Evolutionary conservation across 2,797 vertebrate genomes (phyloP).

Genomic region (Calcarius lapponicus): DNA sequence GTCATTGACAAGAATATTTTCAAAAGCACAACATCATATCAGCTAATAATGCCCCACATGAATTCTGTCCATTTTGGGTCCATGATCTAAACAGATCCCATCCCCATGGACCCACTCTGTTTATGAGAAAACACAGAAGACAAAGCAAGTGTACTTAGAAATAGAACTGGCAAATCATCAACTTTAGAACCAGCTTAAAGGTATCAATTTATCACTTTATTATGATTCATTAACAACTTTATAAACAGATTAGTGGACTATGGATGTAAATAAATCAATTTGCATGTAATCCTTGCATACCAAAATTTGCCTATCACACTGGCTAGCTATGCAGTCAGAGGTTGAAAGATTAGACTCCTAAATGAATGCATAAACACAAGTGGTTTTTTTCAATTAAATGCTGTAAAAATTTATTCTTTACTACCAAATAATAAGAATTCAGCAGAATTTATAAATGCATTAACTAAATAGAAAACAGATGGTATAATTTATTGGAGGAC

Average conservation of each 20-base stretch:
- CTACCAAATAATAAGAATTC: conserved; percentile 10
- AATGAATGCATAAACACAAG: not conserved
- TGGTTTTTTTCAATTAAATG: conserved; percentile 7
- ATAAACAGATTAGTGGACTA: not conserved
- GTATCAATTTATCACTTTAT: not conserved
- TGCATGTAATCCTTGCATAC: not conserved
- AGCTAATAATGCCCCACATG: not conserved
- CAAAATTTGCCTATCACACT: not conserved
- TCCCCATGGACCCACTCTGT: not conserved
- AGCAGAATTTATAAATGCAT: conserved; percentile 19
- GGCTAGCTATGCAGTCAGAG: not conserved
- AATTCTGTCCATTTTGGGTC: not conserved
- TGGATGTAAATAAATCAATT: not conserved
- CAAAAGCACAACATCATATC: not conserved
- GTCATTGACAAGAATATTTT: not conserved
- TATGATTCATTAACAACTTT: not conserved
- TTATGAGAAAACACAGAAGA: not conserved
- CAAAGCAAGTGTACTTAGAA: not conserved
- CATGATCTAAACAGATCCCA: not conserved
- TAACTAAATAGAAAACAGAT: conserved; percentile 43
- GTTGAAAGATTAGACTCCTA: not conserved
- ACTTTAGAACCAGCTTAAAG: not conserved
- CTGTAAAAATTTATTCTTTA: conserved; percentile 17
- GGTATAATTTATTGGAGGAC: not conserved
- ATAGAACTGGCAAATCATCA: not conserved